Evolutionary conservation across 2,113 vertebrate genomes (phyloP).

Genomic region (Capra hircus): DNA sequence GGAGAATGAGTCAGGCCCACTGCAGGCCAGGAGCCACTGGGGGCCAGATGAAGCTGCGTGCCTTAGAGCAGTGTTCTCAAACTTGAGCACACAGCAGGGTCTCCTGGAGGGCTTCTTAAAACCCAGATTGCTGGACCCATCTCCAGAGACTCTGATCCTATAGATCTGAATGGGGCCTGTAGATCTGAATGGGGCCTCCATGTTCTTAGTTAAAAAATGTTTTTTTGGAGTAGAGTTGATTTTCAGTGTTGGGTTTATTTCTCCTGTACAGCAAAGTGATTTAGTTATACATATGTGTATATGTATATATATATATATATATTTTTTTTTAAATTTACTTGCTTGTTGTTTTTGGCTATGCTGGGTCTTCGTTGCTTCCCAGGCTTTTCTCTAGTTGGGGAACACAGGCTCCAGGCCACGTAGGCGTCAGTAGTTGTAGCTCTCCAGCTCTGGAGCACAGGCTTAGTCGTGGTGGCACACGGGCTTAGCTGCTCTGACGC

Average conservation of each 20-base stretch:
- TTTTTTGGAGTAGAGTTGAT: neutral
- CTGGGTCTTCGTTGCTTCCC: neutral
- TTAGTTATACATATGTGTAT: neutral
- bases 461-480: neutral
- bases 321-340: neutral
- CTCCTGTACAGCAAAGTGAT: neutral
- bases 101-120: neutral
- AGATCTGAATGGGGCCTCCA: neutral
- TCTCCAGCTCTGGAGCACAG: neutral
- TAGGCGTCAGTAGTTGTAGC: neutral
- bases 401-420: accelerated
- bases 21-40: neutral
- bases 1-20: neutral
- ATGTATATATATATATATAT: neutral
- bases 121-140: too few relatives aligned
- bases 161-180: neutral
- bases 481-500: neutral
- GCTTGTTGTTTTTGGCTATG: neutral
- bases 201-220: neutral
- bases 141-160: neutral
- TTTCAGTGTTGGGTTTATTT: neutral
- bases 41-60: neutral
- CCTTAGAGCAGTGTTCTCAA: neutral
- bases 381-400: neutral
- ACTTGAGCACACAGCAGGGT: neutral